These are phyloP conservation scores for Sipha flava DNA, from an alignment of 1,140 invertebrate species.

Conservation along the genomic window DNA sequence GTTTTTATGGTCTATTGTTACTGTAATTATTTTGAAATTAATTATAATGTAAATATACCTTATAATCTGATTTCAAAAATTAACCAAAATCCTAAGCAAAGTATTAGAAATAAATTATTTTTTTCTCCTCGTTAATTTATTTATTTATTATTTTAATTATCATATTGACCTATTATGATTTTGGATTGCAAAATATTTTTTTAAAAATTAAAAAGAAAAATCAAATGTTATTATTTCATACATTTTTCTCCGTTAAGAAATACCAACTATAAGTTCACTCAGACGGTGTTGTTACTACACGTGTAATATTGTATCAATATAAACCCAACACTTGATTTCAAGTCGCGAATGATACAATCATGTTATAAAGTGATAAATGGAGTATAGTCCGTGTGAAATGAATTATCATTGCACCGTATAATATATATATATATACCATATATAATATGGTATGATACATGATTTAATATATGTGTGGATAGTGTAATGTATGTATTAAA, in stretches of 20 bases:
- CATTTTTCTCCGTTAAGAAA: too few species aligned
- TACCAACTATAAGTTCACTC: too few species aligned
- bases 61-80: slow-evolving; percentile 3
- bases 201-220: too few species aligned
- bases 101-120: not conserved
- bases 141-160: too few species aligned
- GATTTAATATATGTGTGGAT: too few species aligned
- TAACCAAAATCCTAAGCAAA: not conserved
- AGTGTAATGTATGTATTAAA: not conserved
- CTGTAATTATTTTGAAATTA: not conserved
- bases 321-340: too few species aligned
- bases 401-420: not conserved
- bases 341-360: not conserved
- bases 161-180: too few species aligned
- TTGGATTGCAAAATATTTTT: too few species aligned
- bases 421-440: not conserved
- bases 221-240: too few species aligned
- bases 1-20: slow-evolving; percentile 1
- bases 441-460: too few species aligned
- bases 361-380: not conserved
- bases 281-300: too few species aligned
- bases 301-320: too few species aligned
- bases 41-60: not conserved
- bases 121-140: not conserved
- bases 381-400: not conserved